These are phyloP conservation scores for Mesocentrotus franciscanus DNA, from an alignment of 53 echinoderm and acorn worm species.

Conservation along the genomic window DNA sequence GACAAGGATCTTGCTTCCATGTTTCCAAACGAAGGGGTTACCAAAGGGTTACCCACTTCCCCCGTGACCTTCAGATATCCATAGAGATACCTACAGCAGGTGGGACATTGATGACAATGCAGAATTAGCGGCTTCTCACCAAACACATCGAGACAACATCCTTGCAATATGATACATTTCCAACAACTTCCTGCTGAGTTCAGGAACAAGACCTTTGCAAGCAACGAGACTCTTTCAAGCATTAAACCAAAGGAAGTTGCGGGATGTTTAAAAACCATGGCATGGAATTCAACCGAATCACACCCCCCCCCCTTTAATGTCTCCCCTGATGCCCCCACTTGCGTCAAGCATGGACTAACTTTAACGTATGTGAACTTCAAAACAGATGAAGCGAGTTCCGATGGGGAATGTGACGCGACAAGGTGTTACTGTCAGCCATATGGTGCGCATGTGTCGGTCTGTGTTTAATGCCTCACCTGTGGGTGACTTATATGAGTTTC, in stretches of 20 bases:
- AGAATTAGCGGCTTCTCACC: background rate
- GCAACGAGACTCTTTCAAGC: background rate
- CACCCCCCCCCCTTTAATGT: background rate
- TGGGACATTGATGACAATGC: background rate
- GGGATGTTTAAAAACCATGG: background rate
- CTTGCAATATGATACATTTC: conserved; percentile 30
- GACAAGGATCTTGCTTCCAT: conserved; percentile 14
- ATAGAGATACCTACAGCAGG: background rate
- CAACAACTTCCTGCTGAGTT: conserved; percentile 14
- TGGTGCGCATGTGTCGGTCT: background rate
- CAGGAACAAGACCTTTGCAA: background rate
- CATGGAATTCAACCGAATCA: background rate
- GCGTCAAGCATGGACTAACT: conserved; percentile 14
- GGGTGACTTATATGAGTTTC: background rate
- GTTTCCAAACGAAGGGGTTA: conserved; percentile 13
- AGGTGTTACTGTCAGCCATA: background rate
- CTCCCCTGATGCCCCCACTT: background rate
- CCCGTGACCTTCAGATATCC: background rate
- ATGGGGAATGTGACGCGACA: background rate
- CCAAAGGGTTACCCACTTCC: background rate
- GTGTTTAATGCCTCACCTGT: background rate
- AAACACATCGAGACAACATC: background rate
- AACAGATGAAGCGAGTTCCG: background rate
- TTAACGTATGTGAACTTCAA: background rate
- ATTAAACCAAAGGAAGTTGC: background rate